Base-by-base conservation (phyloP, 2,797 vertebrate genomes). In the Todus mexicanus region DNA sequence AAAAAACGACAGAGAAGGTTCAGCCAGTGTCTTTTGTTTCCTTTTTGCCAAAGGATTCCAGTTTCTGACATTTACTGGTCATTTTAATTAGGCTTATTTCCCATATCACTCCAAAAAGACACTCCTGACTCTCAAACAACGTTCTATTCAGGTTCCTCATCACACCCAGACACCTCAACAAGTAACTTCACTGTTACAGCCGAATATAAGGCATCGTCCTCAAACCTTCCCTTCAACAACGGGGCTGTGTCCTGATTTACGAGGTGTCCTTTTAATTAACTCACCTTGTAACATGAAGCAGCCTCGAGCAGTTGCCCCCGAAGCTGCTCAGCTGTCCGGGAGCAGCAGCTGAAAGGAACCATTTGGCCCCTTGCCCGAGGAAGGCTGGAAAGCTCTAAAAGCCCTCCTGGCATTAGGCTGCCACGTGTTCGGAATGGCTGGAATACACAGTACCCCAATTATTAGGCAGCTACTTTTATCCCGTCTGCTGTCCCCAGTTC, bases 401-500 rank as follows among this genome's bases (percentile, higher is more conserved):
- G 89, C 89, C 73, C 89, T 94, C 68, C 87, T 38, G 87, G 89
- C 94, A 87, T 94, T 88, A 90, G 71, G 80, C 84, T 89, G 89
- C 90, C 92, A 96, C 93, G 78, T 95, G 90, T 65, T 94, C 80
- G 42, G 74, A 50, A 63, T 64, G 92, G 83, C 66, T 89, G 88
- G 33, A 64, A 59, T 73, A 74, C 92, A 95, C 94, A 96, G 86
- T 76, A 87, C 80, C 83, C 86, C 86, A 68, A 40, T 95, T 96
- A 84, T 94, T 92, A 70, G 70, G 45, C 95, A 86, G 90, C 88
- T 61, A 53, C 90, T 96, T 93, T 91, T 73, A 87, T 79, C 83
- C 90, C 0, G 15, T 82, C 83, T 92, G 89, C 91, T 51, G 69
- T 45, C 93, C 56, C 69, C 73, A 76, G 90, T 43, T 84, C 25